Base-by-base conservation (phyloP, 2,888 invertebrate species). In the Spicauda simplicius region DNA sequence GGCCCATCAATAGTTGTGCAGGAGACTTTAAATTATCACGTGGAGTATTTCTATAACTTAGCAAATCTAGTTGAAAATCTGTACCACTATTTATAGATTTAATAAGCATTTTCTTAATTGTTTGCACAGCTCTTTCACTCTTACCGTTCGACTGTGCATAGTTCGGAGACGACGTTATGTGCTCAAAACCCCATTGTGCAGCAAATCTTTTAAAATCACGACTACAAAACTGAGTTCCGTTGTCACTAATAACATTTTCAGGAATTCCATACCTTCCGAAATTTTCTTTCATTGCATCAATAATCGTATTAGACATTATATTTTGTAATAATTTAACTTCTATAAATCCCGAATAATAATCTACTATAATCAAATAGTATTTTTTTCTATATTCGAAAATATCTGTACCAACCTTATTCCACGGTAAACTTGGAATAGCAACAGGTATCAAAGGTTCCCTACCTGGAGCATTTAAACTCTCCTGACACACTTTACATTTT, bases 31-130 rank as follows among this genome's bases (percentile, higher is more conserved):
- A 20, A 25, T 2, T 4, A 14, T 54, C 25, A 14, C 20, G 20
- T 25, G 70, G 69, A 60, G 69, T 70, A 61, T 73, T 72, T 70
- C 71, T 71, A 63, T 62, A 70, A 14, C 66, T 69, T 63, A 71
- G 56, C 63, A 70, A 69, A 25, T 69, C 71, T 0, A 72, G 70
- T 58, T 70, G 68, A 66, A 72, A 55, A 57, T 72, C 72, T 20
- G 70, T 62, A 53, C 63, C 67, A 48, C 65, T 59, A 53, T 41
- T 52, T 37, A n/a, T 66, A 16, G 60, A 67, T 68, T 71, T 68
- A 25, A n/a, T 68, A 41, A 68, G 19, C 50, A 64, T 69, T 12
- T 68, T 69, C 14, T 69, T 69, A 12, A 64, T 64, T 62, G 50
- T 52, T 69, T 69, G 63, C 50, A 68, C 57, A 41, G 60, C 41